These are phyloP conservation scores for Emmelina monodactyla DNA, from an alignment of 2,888 invertebrate genomes.

Conservation along the genomic window DNA sequence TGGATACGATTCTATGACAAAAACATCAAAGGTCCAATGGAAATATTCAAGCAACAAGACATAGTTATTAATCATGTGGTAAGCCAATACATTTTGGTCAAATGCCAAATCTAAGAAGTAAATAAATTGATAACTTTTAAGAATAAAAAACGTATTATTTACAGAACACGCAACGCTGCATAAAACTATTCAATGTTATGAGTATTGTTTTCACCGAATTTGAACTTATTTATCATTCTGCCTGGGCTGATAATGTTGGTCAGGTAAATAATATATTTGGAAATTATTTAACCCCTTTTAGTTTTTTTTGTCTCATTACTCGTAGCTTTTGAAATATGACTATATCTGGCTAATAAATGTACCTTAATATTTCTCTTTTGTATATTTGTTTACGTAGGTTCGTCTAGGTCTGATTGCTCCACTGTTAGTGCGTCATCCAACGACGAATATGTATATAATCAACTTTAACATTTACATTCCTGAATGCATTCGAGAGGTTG, in stretches of 20 bases:
- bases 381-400: conserved; percentile 47
- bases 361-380: conserved; percentile 1
- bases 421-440: conserved; percentile 72
- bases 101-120: background rate
- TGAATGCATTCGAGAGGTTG: conserved; percentile 80
- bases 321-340: too few species aligned
- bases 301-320: too few species aligned
- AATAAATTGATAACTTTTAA: conserved; percentile 1
- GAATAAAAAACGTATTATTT: conserved; percentile 22
- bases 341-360: too few species aligned
- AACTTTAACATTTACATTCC: conserved; percentile 78
- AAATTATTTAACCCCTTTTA: too few species aligned
- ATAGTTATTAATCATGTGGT: conserved; percentile 57
- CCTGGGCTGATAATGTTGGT: conserved; percentile 80
- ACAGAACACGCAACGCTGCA: conserved; percentile 75
- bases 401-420: conserved; percentile 73
- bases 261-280: too few species aligned
- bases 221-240: conserved; percentile 82
- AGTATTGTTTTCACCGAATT: conserved; percentile 82
- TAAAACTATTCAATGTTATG: conserved; percentile 81
- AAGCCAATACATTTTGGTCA: conserved; percentile 1
- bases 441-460: conserved; percentile 70
- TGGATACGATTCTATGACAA: conserved; percentile 84
- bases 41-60: conserved; percentile 47
- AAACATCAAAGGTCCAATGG: conserved; percentile 79